phyloP scores from a whole-genome alignment of 2,113 vertebrate genomes.

The Chlorodrepanis virens region DNA sequence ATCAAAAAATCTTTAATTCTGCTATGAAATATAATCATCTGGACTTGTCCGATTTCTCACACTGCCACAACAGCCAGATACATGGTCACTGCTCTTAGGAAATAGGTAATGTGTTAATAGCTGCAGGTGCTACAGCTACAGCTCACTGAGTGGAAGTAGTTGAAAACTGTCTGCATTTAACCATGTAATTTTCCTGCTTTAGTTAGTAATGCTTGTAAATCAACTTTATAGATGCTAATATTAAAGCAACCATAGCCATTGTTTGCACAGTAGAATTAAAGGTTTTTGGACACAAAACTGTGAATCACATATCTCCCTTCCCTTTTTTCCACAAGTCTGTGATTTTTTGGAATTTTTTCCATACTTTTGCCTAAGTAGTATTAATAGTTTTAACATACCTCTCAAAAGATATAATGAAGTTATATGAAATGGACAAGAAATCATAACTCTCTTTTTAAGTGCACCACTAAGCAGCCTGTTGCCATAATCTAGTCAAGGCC shows the following conservation, averaged over 20 bases:
- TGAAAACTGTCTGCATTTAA: neutral
- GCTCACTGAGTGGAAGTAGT: neutral
- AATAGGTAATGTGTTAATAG: neutral
- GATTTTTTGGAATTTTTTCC: neutral
- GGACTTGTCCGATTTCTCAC: neutral
- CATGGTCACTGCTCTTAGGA: neutral
- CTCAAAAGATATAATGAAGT: neutral
- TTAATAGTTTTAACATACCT: neutral
- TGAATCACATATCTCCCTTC: neutral
- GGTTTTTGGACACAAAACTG: neutral
- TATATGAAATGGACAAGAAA: neutral
- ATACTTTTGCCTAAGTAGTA: neutral
- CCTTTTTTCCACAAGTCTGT: neutral
- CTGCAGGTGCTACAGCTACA: neutral
- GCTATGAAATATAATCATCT: neutral
- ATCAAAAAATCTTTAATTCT: neutral
- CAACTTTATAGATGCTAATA: neutral
- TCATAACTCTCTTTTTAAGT: neutral
- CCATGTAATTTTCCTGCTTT: neutral
- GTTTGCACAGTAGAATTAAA: neutral
- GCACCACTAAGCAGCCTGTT: neutral
- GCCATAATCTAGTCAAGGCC: neutral
- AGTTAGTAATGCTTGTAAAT: neutral
- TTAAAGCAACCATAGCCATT: neutral
- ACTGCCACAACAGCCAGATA: accelerated